Percentiles rank a stretch among this genome's conserved stretches.
These are phyloP conservation scores for Zygaena filipendulae DNA, from an alignment of 2,888 invertebrate species.

Conservation along the genomic window DNA sequence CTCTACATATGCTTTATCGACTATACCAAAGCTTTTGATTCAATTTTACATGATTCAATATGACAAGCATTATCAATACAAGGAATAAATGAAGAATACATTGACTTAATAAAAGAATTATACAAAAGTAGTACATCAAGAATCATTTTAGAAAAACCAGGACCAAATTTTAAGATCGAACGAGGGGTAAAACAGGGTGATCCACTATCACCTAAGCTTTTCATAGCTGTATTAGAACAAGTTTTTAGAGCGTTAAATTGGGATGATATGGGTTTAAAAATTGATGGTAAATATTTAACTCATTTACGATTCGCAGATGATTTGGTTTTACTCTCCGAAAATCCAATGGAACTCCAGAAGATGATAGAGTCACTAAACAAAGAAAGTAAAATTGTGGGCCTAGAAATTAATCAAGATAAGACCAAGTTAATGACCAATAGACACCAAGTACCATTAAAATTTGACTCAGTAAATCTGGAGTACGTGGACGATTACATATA, in stretches of 20 bases:
- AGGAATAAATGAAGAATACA: conserved; percentile 5
- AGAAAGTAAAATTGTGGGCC: conserved; percentile 1
- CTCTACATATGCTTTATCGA: background rate
- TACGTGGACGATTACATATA: conserved; percentile 6
- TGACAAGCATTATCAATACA: conserved; percentile 1
- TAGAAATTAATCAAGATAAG: conserved; percentile 6
- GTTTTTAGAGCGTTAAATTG: too few species aligned
- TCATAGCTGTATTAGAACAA: too few species aligned
- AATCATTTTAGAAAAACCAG: too few species aligned
- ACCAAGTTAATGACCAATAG: conserved; percentile 7
- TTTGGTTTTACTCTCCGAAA: too few species aligned
- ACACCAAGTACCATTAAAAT: background rate
- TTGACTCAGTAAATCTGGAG: too few species aligned
- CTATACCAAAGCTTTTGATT: conserved; percentile 1
- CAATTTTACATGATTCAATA: background rate
- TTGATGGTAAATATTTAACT: too few species aligned
- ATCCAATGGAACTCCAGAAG: too few species aligned
- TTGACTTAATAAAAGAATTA: conserved; percentile 1
- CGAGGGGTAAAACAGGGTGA: conserved; percentile 5
- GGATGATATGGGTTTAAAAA: too few species aligned
- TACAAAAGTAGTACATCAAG: conserved; percentile 1
- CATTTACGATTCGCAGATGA: too few species aligned
- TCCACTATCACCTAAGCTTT: conserved; percentile 4
- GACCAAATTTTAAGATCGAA: conserved; percentile 1
- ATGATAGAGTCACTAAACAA: too few species aligned